Percentiles rank a stretch among this genome's conserved stretches.
Evolutionary conservation across 2,113 vertebrate species (phyloP).

Genomic region (Uropsilus gracilis): DNA sequence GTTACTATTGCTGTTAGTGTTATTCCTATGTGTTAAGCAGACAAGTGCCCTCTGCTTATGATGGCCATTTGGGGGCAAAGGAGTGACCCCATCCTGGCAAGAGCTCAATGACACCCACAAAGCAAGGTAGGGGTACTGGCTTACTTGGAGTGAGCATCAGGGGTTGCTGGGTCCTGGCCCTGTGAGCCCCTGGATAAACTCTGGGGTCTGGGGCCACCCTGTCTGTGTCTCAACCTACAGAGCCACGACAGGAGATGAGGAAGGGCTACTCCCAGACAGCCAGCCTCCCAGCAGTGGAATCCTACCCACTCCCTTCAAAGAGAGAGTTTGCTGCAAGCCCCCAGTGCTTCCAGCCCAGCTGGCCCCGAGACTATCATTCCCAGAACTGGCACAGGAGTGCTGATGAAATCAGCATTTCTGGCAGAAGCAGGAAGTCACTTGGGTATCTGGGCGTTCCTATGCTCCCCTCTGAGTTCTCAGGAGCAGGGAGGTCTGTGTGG

Average conservation of each 20-base stretch:
- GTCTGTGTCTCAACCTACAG: neutral
- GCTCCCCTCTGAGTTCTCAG: too few species aligned
- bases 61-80: neutral
- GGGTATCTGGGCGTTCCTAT: neutral
- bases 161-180: neutral
- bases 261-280: neutral
- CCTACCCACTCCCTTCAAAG: neutral
- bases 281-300: neutral
- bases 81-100: neutral
- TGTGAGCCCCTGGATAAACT: neutral
- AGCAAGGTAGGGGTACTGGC: neutral
- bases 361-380: neutral
- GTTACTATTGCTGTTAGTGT: conserved; percentile 29
- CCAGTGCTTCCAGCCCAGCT: neutral
- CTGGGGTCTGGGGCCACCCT: neutral
- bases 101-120: neutral
- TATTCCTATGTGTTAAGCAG: neutral
- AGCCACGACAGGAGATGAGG: accelerated
- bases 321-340: neutral
- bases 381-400: neutral
- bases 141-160: neutral
- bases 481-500: neutral
- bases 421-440: neutral
- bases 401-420: neutral
- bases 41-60: neutral